phyloP scores from a whole-genome alignment of 2,797 vertebrate species.

The Tokudaia muenninki region DNA sequence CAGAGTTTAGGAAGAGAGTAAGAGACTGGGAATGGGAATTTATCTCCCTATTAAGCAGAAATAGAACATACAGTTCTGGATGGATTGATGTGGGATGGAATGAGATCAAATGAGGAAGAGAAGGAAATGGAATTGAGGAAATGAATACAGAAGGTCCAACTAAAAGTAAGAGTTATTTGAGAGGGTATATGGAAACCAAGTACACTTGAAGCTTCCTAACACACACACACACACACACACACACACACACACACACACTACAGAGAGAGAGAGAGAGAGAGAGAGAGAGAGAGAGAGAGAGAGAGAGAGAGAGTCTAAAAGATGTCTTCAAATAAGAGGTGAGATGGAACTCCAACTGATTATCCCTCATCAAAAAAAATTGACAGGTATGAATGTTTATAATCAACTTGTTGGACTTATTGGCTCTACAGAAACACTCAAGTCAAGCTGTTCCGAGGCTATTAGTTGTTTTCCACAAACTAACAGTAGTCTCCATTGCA shows the following conservation, averaged over 20 bases:
- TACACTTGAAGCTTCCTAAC: background rate
- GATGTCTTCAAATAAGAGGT: background rate
- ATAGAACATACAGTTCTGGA: background rate
- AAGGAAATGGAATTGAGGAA: background rate
- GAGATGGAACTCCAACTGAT: background rate
- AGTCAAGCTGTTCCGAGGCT: background rate
- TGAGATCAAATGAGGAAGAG: background rate
- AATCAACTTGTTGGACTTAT: background rate
- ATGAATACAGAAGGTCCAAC: background rate
- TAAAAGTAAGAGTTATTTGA: background rate
- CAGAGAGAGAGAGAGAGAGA: no score
- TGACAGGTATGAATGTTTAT: background rate
- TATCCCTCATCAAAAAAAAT: background rate
- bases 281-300: no score
- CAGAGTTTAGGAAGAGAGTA: background rate
- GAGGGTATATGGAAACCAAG: background rate
- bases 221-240: background rate
- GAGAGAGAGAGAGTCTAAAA: background rate
- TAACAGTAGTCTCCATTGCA: background rate
- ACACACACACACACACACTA: no score
- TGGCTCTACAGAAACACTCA: background rate
- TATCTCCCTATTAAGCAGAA: background rate
- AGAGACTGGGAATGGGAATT: background rate
- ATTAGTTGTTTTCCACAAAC: background rate
- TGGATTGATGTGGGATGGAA: accelerated